Conservation (phyloP, 2,888 invertebrate genomes). For the Tromatobia lineatoria region DNA sequence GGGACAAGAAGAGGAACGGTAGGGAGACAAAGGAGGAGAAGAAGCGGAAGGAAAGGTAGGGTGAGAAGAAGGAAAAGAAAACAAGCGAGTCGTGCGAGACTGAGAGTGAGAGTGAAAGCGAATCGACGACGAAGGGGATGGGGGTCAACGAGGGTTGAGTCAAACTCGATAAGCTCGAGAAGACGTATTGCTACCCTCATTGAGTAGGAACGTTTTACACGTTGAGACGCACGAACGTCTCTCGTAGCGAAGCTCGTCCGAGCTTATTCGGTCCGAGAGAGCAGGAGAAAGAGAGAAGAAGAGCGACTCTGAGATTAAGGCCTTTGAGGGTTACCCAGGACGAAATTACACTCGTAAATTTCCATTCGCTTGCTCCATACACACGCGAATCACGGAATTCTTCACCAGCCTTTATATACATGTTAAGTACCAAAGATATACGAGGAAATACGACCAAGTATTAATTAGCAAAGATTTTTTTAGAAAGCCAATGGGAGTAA, state of each 20-base stretch:
- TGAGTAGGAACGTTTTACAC: slow-evolving; percentile 74
- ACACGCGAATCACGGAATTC: slow-evolving; percentile 6
- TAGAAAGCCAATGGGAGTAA: slow-evolving; percentile 42
- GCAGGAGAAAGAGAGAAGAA: slow-evolving; percentile 32
- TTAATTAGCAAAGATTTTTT: slow-evolving; percentile 60
- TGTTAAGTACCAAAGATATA: slow-evolving; percentile 39
- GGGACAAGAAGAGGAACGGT: too few relatives aligned
- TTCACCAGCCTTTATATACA: background rate
- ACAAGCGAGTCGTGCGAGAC: slow-evolving; percentile 18
- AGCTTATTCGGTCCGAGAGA: slow-evolving; percentile 48
- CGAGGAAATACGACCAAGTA: slow-evolving; percentile 55
- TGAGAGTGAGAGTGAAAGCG: slow-evolving; percentile 38
- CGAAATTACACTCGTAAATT: slow-evolving; percentile 69
- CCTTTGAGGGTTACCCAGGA: slow-evolving; percentile 68
- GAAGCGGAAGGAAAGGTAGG: background rate
- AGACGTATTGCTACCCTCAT: slow-evolving; percentile 70
- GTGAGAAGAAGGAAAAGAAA: background rate
- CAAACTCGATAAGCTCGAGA: slow-evolving; percentile 70
- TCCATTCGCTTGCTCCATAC: slow-evolving; percentile 54
- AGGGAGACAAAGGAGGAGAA: too few relatives aligned
- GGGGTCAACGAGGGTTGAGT: slow-evolving; percentile 68
- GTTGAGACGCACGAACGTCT: slow-evolving; percentile 57
- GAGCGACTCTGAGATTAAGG: slow-evolving; percentile 66
- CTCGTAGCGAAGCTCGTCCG: slow-evolving; percentile 56
- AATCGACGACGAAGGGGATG: slow-evolving; percentile 53